A percentile compares a stretch with the other conserved stretches of the same genome.
Evolutionary conservation across 2,888 invertebrate genomes (phyloP).

Genomic region (Drosophila meridionalis): DNA sequence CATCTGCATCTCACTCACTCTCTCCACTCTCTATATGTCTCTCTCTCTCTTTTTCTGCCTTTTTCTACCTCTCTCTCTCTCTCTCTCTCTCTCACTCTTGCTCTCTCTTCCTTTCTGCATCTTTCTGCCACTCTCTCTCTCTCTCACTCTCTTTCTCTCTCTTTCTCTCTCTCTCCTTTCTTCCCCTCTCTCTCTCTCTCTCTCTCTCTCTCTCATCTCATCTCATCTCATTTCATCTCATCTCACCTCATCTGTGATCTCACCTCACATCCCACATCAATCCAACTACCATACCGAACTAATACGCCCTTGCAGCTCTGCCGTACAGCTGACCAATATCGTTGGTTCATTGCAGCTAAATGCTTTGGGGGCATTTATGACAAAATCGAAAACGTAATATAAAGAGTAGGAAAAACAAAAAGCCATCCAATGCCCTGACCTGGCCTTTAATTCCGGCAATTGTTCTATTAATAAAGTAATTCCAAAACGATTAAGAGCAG

Average conservation of each 20-base stretch:
- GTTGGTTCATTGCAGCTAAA: conserved; percentile 7
- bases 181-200: neutral
- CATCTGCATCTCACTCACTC: neutral
- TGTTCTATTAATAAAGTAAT: conserved; percentile 83
- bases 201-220: neutral
- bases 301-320: conserved; percentile 7
- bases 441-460: conserved; percentile 61
- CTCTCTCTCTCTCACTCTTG: no score
- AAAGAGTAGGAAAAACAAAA: neutral
- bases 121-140: neutral
- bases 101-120: neutral
- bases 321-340: conserved; percentile 15
- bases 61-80: no score
- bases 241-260: neutral
- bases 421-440: conserved; percentile 9
- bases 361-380: conserved; percentile 16
- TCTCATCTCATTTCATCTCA: neutral
- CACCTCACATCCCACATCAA: neutral
- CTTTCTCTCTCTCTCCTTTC: neutral
- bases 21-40: neutral
- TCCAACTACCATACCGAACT: neutral
- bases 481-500: conserved; percentile 81
- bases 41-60: no score
- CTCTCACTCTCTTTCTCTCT: neutral
- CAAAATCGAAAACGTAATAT: conserved; percentile 32